Conservation (phyloP, 1,140 invertebrate species). For the Pogonomyrmex barbatus region DNA sequence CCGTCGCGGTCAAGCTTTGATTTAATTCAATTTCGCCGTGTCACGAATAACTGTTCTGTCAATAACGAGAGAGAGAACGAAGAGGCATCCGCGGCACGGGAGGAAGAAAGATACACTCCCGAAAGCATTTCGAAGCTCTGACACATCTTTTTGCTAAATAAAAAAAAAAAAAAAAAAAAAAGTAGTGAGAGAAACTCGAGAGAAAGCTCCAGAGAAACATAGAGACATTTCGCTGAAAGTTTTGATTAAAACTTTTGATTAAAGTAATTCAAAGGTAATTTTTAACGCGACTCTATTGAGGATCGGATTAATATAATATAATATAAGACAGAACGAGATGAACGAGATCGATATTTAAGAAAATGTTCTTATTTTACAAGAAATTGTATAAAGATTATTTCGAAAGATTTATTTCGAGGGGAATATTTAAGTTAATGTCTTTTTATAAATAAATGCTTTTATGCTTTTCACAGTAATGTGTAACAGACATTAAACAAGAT, state of each 20-base stretch:
- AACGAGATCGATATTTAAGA: not conserved
- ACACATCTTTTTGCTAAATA: not conserved
- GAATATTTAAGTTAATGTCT: not conserved
- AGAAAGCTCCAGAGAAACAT: not conserved
- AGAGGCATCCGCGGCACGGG: not conserved
- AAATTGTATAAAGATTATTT: not conserved
- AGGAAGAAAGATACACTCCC: not conserved
- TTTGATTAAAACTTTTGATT: conserved; percentile 36
- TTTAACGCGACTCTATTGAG: conserved; percentile 1
- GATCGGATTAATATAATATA: not conserved
- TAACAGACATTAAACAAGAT: not conserved
- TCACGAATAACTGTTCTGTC: conserved; percentile 22
- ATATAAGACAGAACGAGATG: not conserved
- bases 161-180: not conserved
- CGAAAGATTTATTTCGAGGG: not conserved
- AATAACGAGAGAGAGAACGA: not conserved
- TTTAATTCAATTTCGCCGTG: conserved; percentile 55
- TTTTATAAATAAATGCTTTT: not conserved
- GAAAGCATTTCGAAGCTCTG: not conserved
- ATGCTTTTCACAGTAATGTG: not conserved
- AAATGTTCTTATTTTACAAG: not conserved
- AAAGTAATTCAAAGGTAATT: conserved; percentile 15
- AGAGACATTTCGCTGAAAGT: conserved; percentile 6
- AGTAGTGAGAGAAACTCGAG: not conserved
- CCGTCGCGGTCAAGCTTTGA: conserved; percentile 50